phyloP scores from a whole-genome alignment of 2,113 vertebrate genomes.

The Hyperoodon ampullatus region DNA sequence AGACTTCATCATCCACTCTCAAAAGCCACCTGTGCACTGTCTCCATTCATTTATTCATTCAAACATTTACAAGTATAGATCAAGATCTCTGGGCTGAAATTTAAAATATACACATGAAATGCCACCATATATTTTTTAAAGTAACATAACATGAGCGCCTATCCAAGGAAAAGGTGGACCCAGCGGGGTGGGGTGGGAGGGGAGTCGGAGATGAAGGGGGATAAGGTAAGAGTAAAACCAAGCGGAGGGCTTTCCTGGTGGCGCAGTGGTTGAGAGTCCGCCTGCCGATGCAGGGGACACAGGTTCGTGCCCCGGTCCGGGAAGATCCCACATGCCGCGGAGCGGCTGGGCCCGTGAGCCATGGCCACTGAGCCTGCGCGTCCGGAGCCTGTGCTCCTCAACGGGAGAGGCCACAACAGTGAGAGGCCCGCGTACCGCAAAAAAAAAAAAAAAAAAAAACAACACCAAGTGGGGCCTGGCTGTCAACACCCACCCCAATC shows the following conservation, averaged over 20 bases:
- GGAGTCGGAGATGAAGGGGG: background rate
- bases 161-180: background rate
- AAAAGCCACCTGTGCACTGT: background rate
- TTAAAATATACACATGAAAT: background rate
- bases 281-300: no score
- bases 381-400: no score
- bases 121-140: background rate
- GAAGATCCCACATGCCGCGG: no score
- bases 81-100: background rate
- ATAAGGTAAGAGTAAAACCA: background rate
- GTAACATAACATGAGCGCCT: background rate
- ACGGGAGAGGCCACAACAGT: no score
- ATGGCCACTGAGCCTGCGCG: no score
- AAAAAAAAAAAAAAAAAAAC: no score
- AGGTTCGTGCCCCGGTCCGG: no score
- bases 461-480: background rate
- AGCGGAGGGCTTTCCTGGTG: background rate
- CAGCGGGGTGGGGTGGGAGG: fast-evolving
- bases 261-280: no score
- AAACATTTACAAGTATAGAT: background rate
- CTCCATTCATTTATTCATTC: background rate
- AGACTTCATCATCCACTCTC: background rate
- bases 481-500: background rate
- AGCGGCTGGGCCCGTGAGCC: no score
- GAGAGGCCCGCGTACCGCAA: no score